phyloP scores from a whole-genome alignment of 1,140 invertebrate genomes.

The Rhopalosiphum maidis region DNA sequence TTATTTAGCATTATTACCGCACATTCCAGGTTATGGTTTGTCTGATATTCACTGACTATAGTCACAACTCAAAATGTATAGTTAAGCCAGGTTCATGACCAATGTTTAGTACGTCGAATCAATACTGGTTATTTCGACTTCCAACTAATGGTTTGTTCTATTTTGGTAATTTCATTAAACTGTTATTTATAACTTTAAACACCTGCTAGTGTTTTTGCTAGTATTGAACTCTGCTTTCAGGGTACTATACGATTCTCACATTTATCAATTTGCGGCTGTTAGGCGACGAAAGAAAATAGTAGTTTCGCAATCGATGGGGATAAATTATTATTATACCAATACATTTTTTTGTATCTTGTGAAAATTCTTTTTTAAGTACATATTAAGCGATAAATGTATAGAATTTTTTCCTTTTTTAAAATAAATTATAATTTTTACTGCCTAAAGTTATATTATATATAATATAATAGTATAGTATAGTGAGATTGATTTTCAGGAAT shows the following conservation, averaged over 20 bases:
- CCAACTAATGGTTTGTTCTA: not conserved
- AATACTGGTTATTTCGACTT: not conserved
- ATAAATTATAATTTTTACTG: not conserved
- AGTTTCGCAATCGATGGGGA: not conserved
- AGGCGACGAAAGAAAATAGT: not conserved
- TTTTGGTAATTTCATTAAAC: slow-evolving; percentile 1
- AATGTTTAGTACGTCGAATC: not conserved
- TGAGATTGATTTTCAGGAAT: too few species aligned
- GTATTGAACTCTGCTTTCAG: not conserved
- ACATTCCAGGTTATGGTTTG: not conserved
- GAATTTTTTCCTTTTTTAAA: not conserved
- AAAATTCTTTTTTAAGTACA: not conserved
- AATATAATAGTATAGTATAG: not conserved
- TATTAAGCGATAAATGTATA: not conserved
- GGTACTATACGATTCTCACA: not conserved
- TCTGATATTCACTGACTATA: not conserved
- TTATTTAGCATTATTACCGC: not conserved
- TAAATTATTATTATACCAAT: not conserved
- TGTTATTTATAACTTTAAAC: not conserved
- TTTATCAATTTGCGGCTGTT: not conserved
- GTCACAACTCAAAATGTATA: not conserved
- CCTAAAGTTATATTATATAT: not conserved
- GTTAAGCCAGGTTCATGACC: not conserved
- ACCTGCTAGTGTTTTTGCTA: not conserved
- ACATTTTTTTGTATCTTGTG: not conserved